Evolutionary conservation across 2,797 vertebrate species (phyloP), one percentile per base, ranked within the genome.

Genomic region (Coranthus polyacanthus): DNA sequence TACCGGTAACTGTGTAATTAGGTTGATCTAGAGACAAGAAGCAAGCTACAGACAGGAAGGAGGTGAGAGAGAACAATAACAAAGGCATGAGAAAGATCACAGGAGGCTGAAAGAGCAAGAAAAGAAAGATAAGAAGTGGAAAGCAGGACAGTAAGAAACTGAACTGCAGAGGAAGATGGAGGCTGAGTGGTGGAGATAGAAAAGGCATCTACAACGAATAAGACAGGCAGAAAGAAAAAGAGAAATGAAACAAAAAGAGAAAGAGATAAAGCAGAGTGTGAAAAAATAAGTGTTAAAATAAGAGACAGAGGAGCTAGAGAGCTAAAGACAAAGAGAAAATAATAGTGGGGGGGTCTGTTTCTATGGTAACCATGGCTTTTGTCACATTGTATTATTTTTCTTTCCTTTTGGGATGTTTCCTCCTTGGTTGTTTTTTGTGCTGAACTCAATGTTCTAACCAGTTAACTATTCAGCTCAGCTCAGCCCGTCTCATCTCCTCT

Each of bases 361-460:
- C 88, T 72, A 77, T 82, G 78, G 74, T 5, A 38, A 82, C 78
- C 3, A 32, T 56, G 37, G 44, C 62, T 81, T 72, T 54, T 43
- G 18, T 51, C 18, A 56, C 58, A 75, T 57, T 46, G 61, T 32
- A 32, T 49, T 42, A 20, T n/a, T 17, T 24, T 22, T 41, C 21
- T 41, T 55, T 9, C 50, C 34, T 22, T 59, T 75, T 45, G 18
- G 56, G 12, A 72, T 72, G 17, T 56, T 42, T 63, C 43, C 9
- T 67, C 49, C 46, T 39, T 18, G 5, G 44, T 52, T 37, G 37
- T 9, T 21, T 12, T 29, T 18, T 65, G 32, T 65, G 17, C 16
- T 68, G 53, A 67, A 65, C 43, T 69, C 39, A 2, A 18, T 68
- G 38, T 69, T 78, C 38, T 26, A 10, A 17, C 12, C 8, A 45